Conservation (phyloP, 2,797 vertebrate species). For the Otus scops region DNA sequence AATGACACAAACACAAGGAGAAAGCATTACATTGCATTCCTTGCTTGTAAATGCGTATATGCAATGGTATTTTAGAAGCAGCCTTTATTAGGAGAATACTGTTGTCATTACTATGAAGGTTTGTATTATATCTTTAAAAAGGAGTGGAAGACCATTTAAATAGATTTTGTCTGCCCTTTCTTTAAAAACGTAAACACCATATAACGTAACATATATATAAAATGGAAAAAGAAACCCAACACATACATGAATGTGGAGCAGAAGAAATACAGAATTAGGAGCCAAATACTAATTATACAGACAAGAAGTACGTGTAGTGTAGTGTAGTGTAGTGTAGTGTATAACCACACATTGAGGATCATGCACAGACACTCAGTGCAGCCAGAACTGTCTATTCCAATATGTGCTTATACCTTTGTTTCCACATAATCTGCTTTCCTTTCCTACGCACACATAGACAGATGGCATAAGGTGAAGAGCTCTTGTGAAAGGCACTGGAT, state of each 20-base stretch:
- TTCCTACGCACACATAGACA: neutral
- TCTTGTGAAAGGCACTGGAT: neutral
- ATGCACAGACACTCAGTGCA: neutral
- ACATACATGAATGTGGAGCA: neutral
- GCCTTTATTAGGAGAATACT: neutral
- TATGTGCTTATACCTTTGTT: neutral
- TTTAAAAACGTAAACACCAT: neutral
- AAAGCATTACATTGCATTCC: neutral
- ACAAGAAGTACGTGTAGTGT: accelerated
- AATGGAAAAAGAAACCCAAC: neutral
- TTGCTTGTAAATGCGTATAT: neutral
- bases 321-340: accelerated
- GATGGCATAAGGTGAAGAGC: neutral
- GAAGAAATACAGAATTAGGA: neutral
- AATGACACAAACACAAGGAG: neutral
- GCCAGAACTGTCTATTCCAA: neutral
- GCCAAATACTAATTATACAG: neutral
- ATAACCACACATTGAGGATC: neutral
- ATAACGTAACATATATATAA: neutral
- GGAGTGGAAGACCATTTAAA: neutral
- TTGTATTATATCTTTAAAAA: neutral
- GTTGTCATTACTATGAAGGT: neutral
- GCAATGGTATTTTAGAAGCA: neutral
- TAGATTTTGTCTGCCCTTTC: neutral
- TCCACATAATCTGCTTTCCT: neutral